Base-by-base conservation (phyloP, 2,113 vertebrate genomes). In the Vicugna pacos region DNA sequence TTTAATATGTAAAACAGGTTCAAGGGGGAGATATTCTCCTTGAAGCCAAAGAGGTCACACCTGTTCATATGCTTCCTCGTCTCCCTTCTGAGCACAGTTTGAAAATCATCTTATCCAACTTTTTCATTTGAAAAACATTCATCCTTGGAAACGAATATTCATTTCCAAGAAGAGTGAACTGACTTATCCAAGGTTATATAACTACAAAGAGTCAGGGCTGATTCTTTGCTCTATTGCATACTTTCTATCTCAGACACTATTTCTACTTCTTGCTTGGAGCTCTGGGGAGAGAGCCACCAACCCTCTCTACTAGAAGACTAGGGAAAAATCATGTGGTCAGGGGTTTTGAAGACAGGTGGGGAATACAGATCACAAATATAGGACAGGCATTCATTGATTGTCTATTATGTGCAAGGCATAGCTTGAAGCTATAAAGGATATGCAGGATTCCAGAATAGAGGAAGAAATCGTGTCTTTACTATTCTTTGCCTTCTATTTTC, bases 41-140 rank as follows among this genome's bases (percentile, higher is more conserved):
- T 54, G 52, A 89, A 87, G 35, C 52, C 26, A 35, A 38, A 89
- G 38, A 38, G n/a, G 32, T 90, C 8, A 6, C 12, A 69, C 20
- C 38, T 83, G 26, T 69, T 82, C 62, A n/a, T 50, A 30, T 17
- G 42, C 19, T 77, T 69, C 32, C 38, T 14, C 20, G 80, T 72
- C 42, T 72, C 86, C 32, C 56, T 91, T 88, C 32, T 82, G 50
- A 94, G 50, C 50, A 54, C 10, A 50, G 52, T 77, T 75, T 95
- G 76, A 86, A 88, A 96, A 75, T 88, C 19, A 84, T 48, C n/a
- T 87, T 62, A 52, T 54, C 56, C 73, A 90, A 28, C 6, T 67
- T 64, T 95, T 91, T 84, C 32, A 24, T 64, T 91, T 52, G 30
- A 81, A 50, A 69, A 19, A 26, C 76, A 48, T n/a, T 42, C 38